Evolutionary conservation across 2,888 invertebrate species (phyloP).

Genomic region (Cactoblastis cactorum): DNA sequence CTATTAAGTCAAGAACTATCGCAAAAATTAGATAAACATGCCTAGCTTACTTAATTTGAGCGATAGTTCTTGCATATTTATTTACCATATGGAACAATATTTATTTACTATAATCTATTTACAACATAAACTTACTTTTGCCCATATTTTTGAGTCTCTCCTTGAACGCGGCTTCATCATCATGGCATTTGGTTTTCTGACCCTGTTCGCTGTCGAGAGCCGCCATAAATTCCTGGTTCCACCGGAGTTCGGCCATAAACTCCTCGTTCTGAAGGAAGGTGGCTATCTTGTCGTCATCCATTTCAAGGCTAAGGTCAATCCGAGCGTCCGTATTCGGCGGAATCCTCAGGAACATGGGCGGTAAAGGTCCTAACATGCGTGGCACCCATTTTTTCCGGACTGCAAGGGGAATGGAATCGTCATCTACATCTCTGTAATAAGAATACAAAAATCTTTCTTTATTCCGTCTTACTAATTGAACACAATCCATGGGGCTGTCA

Average conservation of each 20-base stretch:
- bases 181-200: constrained; percentile 68
- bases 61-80: no score
- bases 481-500: constrained; percentile 1
- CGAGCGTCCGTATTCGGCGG: constrained; percentile 70
- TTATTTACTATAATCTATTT: neutral
- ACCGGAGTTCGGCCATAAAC: constrained; percentile 90
- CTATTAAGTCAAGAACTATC: no score
- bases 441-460: constrained; percentile 7
- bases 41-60: no score
- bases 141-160: constrained; percentile 91
- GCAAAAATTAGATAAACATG: no score
- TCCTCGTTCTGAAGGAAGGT: constrained; percentile 94
- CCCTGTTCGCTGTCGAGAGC: constrained; percentile 88
- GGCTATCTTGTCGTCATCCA: constrained; percentile 93
- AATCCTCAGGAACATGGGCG: constrained; percentile 87
- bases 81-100: no score
- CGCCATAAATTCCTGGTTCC: constrained; percentile 92
- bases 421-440: constrained; percentile 59
- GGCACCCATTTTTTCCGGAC: constrained; percentile 86
- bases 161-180: constrained; percentile 86
- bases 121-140: constrained; percentile 77
- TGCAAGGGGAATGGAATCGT: constrained; percentile 66
- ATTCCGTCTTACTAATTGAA: constrained; percentile 6
- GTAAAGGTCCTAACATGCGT: constrained; percentile 86
- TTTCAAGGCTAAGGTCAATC: constrained; percentile 75